Percentiles rank a stretch among this genome's conserved stretches.
Evolutionary conservation across 2,888 invertebrate species (phyloP).

Genomic region (Lasioglossum vierecki): DNA sequence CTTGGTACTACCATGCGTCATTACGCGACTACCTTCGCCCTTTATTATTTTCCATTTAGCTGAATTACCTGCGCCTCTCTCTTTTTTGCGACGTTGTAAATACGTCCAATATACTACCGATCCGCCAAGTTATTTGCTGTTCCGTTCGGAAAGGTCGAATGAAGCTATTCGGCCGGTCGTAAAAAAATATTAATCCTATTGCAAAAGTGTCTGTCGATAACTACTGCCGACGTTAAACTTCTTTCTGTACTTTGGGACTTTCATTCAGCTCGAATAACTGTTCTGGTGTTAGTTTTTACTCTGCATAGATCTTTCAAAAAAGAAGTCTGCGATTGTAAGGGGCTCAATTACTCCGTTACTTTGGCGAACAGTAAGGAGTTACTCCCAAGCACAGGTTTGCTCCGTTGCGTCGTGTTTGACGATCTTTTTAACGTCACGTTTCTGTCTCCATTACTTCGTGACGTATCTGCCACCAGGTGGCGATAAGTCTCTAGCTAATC

Average conservation of each 20-base stretch:
- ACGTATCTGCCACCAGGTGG: background rate
- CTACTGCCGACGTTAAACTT: background rate
- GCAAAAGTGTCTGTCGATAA: background rate
- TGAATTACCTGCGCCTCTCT: background rate
- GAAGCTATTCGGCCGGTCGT: background rate
- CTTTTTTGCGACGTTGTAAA: background rate
- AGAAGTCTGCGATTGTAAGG: background rate
- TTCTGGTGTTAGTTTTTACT: background rate
- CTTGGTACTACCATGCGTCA: conserved; percentile 14
- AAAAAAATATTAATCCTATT: background rate
- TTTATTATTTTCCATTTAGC: conserved; percentile 10
- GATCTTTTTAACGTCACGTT: background rate
- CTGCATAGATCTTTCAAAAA: background rate
- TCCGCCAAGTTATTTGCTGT: background rate
- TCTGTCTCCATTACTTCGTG: background rate
- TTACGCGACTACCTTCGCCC: conserved; percentile 18
- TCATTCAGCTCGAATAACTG: background rate
- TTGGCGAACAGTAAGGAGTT: no score
- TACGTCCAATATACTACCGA: background rate
- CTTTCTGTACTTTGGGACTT: background rate
- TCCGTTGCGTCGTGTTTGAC: background rate
- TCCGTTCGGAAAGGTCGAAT: background rate
- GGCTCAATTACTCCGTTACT: background rate
- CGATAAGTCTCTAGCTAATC: no score
- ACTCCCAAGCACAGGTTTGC: background rate